These are phyloP conservation scores for Enteromius radiatus DNA, from an alignment of 2,797 vertebrate genomes.

Conservation along the genomic window DNA sequence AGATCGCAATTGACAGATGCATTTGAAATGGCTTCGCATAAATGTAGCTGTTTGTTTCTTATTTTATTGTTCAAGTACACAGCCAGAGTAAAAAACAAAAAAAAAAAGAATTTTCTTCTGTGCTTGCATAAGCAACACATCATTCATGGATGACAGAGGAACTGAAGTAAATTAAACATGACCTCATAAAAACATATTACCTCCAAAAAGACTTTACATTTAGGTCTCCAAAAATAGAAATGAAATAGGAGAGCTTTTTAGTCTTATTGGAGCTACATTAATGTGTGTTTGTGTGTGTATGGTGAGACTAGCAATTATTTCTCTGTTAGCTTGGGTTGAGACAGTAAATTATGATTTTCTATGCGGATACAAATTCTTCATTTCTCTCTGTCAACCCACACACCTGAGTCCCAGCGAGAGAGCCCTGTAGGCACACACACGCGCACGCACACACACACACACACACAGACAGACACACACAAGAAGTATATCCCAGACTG, in stretches of 20 bases:
- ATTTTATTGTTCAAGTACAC: conserved; percentile 1
- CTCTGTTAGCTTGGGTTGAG: conserved; percentile 45
- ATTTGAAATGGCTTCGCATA: conserved; percentile 11
- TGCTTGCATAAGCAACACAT: not conserved
- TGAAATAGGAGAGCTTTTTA: conserved; percentile 43
- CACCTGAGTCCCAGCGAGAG: conserved; percentile 59
- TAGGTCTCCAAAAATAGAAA: conserved; percentile 44
- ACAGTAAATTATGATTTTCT: conserved; percentile 56
- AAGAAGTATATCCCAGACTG: conserved; percentile 57
- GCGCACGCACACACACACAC: conserved; percentile 19
- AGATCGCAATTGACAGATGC: conserved; percentile 50
- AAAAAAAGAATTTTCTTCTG: not conserved
- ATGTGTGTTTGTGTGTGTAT: conserved; percentile 32
- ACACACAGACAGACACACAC: conserved; percentile 22
- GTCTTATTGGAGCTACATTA: conserved; percentile 39
- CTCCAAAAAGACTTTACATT: conserved; percentile 42
- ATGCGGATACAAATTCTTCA: conserved; percentile 57
- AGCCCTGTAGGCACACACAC: conserved; percentile 27
- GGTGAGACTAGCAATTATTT: conserved; percentile 47
- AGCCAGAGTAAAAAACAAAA: not conserved
- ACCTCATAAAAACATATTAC: conserved; percentile 47
- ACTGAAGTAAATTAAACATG: conserved; percentile 41
- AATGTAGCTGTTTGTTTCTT: not conserved
- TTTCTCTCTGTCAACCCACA: conserved; percentile 54
- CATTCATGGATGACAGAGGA: not conserved